Base-by-base conservation (phyloP, 2,797 vertebrate species). In the Podargus strigoides region DNA sequence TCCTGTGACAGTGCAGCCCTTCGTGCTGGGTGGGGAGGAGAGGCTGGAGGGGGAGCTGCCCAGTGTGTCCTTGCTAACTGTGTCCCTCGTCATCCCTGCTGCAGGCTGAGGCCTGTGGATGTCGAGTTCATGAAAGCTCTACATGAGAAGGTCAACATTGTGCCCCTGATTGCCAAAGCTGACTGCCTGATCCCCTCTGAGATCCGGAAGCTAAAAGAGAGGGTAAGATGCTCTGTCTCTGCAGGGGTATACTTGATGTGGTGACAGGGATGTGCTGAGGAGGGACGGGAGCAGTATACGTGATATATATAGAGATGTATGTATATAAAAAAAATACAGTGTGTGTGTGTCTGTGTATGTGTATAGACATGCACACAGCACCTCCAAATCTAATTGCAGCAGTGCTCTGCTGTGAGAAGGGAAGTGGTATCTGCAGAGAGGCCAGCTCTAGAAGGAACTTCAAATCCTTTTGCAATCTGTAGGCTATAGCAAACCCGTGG, bases 51-150 rank as follows among this genome's bases (percentile, higher is more conserved):
- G 26, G 19, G 21, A 83, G 32, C 63, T 83, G 32, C 72, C 49
- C 8, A 2, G 10, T 18, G 7, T 69, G n/a, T 81, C 63, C 34
- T 84, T 55, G 41, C 55, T 93, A 56, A 89, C 20, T 2, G 1
- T 36, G 28, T 37, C 8, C 30, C 20, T 50, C 24, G 28, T 64
- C 32, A 26, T 83, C 68, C 49, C 53, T 88, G 83, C 90, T 83
- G 5, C 96, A 99, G 99, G 42, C 96, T 99, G 92, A 98, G 99
- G 88, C 99, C 99, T 0, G 99, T 99, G 81, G 99, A 99, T 44
- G 99, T 99, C 18, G 99, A 99, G 91, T 99, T 99, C 97, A 99
- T 99, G 99, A 99, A 99, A 96, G 99, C 99, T 15, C 97, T 99
- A 62, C 99, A 99, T 14, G 99, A 99, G 97, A 99, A 99, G 95